Conservation (phyloP, 2,888 invertebrate genomes). For the Spilosoma lubricipeda region DNA sequence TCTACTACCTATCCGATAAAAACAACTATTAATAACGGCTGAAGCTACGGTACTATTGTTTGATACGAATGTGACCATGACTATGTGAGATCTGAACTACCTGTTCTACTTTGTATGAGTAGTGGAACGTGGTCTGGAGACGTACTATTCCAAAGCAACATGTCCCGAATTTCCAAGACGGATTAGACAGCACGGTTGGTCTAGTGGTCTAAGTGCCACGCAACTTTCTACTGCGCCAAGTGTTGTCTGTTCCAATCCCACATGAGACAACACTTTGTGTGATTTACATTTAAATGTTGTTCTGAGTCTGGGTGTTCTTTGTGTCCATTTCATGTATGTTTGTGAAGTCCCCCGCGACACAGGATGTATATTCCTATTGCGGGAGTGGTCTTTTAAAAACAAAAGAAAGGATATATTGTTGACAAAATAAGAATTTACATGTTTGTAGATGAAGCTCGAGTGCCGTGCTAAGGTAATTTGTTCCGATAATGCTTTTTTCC, state of each 20-base stretch:
- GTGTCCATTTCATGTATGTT: too few relatives aligned
- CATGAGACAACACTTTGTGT: too few relatives aligned
- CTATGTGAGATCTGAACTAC: slow-evolving; percentile 94
- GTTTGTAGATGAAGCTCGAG: slow-evolving; percentile 95
- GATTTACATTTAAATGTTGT: too few relatives aligned
- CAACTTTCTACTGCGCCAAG: too few relatives aligned
- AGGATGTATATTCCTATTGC: too few relatives aligned
- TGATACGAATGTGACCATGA: slow-evolving; percentile 97
- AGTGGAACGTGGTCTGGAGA: slow-evolving; percentile 98
- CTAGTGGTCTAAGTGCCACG: too few relatives aligned
- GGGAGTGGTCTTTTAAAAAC: too few relatives aligned
- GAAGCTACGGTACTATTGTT: slow-evolving; percentile 97
- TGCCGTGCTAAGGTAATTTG: slow-evolving; percentile 91
- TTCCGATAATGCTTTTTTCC: background rate
- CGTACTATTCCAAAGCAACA: slow-evolving; percentile 93
- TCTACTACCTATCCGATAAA: too few relatives aligned
- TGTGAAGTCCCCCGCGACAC: too few relatives aligned
- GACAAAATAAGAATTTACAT: slow-evolving; percentile 92
- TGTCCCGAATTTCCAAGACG: slow-evolving; percentile 91
- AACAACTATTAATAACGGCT: slow-evolving; percentile 76
- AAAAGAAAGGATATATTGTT: slow-evolving; percentile 95
- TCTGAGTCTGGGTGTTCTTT: too few relatives aligned
- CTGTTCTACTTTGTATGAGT: slow-evolving; percentile 97
- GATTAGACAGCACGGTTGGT: too few relatives aligned
- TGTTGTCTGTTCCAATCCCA: too few relatives aligned